These are phyloP conservation scores for Junco hyemalis DNA, from an alignment of 2,113 vertebrate genomes.

Conservation along the genomic window DNA sequence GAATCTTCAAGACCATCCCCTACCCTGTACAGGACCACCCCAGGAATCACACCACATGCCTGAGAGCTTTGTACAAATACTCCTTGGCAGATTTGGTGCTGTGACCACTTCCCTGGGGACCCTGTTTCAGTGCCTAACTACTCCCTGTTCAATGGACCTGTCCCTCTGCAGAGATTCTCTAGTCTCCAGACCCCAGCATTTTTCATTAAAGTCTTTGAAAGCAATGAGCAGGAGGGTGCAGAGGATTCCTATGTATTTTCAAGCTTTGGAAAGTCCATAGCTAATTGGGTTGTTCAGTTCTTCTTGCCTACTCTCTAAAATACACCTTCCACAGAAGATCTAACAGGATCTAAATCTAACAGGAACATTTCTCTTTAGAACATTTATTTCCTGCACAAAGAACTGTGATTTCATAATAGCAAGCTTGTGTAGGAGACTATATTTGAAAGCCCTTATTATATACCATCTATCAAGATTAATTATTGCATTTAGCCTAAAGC, in stretches of 20 bases:
- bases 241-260: background rate
- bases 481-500: slow-evolving; percentile 48
- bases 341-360: background rate
- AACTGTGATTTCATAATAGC: background rate
- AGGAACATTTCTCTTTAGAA: background rate
- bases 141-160: background rate
- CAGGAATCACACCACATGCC: background rate
- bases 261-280: background rate
- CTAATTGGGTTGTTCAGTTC: background rate
- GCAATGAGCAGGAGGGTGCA: rapidly evolving
- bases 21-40: background rate
- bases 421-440: background rate
- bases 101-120: background rate
- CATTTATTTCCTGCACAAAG: slow-evolving; percentile 16
- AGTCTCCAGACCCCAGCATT: background rate
- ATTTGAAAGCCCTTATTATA: slow-evolving; percentile 15
- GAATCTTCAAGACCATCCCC: background rate
- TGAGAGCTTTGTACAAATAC: background rate
- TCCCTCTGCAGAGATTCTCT: background rate
- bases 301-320: background rate
- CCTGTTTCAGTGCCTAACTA: background rate
- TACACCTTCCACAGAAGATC: background rate
- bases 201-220: background rate
- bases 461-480: slow-evolving; percentile 49
- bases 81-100: background rate